Evolutionary conservation across 2,888 invertebrate species (phyloP).

Genomic region (Plebejus anna): DNA sequence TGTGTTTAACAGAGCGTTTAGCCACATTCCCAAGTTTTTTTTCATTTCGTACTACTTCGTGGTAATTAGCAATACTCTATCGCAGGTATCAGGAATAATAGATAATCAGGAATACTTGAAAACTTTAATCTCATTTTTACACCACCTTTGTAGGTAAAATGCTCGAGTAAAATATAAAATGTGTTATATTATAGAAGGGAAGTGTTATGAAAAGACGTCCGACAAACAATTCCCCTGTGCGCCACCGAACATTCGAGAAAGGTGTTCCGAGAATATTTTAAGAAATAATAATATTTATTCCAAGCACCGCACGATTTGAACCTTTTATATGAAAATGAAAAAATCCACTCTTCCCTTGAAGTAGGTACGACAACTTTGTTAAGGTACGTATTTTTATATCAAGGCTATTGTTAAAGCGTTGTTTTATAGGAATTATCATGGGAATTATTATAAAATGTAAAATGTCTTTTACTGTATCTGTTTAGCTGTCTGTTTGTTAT

Average conservation of each 20-base stretch:
- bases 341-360: background rate
- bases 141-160: background rate
- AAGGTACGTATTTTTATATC: background rate
- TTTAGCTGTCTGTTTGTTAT: too few relatives aligned
- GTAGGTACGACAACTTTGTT: background rate
- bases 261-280: slow-evolving; percentile 22
- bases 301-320: slow-evolving; percentile 14
- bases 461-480: too few relatives aligned
- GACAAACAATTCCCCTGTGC: slow-evolving; percentile 20
- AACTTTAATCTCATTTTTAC: background rate
- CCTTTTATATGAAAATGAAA: slow-evolving; percentile 18
- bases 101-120: background rate
- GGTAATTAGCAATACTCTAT: background rate
- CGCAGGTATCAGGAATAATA: too few relatives aligned
- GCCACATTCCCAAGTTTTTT: too few relatives aligned
- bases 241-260: slow-evolving; percentile 23
- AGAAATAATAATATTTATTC: slow-evolving; percentile 22
- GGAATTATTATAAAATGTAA: too few relatives aligned
- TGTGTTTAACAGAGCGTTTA: too few relatives aligned
- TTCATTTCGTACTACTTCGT: background rate
- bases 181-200: slow-evolving; percentile 17
- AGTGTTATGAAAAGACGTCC: slow-evolving; percentile 18
- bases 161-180: slow-evolving; percentile 11
- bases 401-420: too few relatives aligned
- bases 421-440: too few relatives aligned